Conservation (phyloP, 2,888 invertebrate species). For the Machimus atricapillus region DNA sequence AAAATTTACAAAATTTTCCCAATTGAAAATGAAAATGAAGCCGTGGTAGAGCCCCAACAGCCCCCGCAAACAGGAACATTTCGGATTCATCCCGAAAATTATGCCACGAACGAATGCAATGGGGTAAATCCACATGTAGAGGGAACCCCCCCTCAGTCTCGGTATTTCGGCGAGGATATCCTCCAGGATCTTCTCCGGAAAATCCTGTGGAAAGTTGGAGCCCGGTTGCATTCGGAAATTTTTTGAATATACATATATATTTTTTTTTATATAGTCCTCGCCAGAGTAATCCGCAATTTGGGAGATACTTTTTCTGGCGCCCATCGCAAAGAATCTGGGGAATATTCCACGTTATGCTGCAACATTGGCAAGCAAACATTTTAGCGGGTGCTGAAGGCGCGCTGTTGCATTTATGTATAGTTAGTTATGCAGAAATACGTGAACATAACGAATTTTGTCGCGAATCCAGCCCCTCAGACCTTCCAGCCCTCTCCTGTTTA, state of each 20-base stretch:
- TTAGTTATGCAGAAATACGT: not conserved
- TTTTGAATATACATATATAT: not conserved
- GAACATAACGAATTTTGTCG: not conserved
- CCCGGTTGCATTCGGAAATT: not conserved
- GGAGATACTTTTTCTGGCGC: not conserved
- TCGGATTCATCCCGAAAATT: not conserved
- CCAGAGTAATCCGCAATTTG: not conserved
- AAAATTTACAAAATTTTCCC: not conserved
- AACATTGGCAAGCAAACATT: not conserved
- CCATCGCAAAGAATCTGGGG: not conserved
- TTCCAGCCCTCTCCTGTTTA: not conserved
- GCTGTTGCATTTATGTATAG: not conserved
- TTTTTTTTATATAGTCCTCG: not conserved
- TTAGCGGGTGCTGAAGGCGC: not conserved
- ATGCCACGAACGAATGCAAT: not conserved
- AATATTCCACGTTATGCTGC: not conserved
- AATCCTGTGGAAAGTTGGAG: not conserved
- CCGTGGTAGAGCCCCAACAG: not conserved
- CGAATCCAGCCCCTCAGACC: not conserved
- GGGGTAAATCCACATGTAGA: not conserved
- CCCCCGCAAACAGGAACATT: not conserved
- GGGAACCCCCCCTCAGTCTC: not conserved
- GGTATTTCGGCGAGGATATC: not conserved
- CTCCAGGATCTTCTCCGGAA: not conserved
- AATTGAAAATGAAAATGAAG: not conserved